phyloP scores from a whole-genome alignment of 2,888 invertebrate species.

The Ennomos quercinarius region DNA sequence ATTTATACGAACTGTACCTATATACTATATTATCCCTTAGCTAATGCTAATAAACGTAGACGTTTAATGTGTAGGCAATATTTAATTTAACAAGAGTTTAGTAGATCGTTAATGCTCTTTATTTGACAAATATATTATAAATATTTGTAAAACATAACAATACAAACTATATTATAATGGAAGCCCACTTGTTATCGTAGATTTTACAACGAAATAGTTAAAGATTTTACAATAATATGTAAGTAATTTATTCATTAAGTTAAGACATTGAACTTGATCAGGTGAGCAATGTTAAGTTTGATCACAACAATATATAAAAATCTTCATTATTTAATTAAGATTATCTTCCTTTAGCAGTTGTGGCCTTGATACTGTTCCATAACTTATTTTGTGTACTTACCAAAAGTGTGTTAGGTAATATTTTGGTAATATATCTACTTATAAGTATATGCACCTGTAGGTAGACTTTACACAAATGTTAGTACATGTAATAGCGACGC shows the following conservation, averaged over 20 bases:
- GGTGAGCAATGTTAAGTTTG: constrained; percentile 46
- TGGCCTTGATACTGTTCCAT: constrained; percentile 43
- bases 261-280: constrained; percentile 43
- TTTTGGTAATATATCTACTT: constrained; percentile 44
- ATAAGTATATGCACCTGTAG: constrained; percentile 62
- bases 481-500: constrained; percentile 32
- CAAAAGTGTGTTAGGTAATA: constrained; percentile 38
- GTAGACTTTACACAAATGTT: constrained; percentile 50
- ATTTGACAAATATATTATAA: constrained; percentile 5
- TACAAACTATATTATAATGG: constrained; percentile 50
- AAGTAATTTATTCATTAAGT: constrained; percentile 49
- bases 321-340: constrained; percentile 30
- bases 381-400: constrained; percentile 22
- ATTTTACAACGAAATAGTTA: constrained; percentile 81
- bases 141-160: constrained; percentile 43
- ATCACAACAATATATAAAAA: constrained; percentile 43
- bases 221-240: constrained; percentile 55
- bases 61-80: constrained; percentile 55
- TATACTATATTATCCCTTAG: constrained; percentile 51
- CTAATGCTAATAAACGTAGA: constrained; percentile 59
- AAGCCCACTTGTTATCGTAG: constrained; percentile 73
- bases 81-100: constrained; percentile 48
- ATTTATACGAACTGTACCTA: constrained; percentile 31
- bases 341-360: constrained; percentile 46
- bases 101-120: constrained; percentile 37